Percentiles rank a stretch among this genome's conserved stretches.
These are phyloP conservation scores for Steatocranus sp. DNA, from an alignment of 2,797 vertebrate genomes.

Conservation along the genomic window DNA sequence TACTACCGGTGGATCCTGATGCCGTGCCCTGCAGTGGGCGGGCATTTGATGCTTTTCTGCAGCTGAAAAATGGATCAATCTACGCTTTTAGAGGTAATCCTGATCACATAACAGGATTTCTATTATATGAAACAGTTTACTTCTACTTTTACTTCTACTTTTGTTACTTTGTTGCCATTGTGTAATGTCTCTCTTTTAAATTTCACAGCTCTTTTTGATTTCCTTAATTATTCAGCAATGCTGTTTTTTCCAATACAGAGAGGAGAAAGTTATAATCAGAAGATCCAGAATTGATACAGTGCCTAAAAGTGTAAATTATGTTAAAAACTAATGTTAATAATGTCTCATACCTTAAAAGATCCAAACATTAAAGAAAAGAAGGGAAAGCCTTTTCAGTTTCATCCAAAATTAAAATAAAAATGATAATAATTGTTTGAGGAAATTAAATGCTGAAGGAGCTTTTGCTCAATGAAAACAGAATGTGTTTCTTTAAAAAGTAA, in stretches of 20 bases:
- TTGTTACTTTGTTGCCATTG: not conserved
- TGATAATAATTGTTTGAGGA: not conserved
- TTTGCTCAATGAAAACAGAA: not conserved
- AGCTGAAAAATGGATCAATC: slow-evolving; percentile 91
- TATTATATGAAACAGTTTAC: not conserved
- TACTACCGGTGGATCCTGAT: not conserved
- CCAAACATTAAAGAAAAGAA: not conserved
- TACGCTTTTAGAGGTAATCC: slow-evolving; percentile 90
- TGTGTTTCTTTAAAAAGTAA: not conserved
- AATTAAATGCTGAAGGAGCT: not conserved
- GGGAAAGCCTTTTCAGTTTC: not conserved
- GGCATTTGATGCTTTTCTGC: slow-evolving; percentile 89
- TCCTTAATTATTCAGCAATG: not conserved
- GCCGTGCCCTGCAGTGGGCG: slow-evolving; percentile 79
- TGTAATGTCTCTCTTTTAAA: not conserved
- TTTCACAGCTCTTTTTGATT: not conserved
- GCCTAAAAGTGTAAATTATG: not conserved
- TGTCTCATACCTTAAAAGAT: not conserved
- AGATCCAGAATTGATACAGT: not conserved
- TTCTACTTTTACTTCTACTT: not conserved
- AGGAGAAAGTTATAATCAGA: not conserved
- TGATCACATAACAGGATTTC: not conserved
- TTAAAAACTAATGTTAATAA: not conserved
- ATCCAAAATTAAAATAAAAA: not conserved
- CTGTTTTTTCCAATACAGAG: not conserved